Percentiles rank a stretch among this genome's conserved stretches.
Conservation (phyloP, 92 coral and sea anemone genomes). For the Palythoa grandiflora region DNA sequence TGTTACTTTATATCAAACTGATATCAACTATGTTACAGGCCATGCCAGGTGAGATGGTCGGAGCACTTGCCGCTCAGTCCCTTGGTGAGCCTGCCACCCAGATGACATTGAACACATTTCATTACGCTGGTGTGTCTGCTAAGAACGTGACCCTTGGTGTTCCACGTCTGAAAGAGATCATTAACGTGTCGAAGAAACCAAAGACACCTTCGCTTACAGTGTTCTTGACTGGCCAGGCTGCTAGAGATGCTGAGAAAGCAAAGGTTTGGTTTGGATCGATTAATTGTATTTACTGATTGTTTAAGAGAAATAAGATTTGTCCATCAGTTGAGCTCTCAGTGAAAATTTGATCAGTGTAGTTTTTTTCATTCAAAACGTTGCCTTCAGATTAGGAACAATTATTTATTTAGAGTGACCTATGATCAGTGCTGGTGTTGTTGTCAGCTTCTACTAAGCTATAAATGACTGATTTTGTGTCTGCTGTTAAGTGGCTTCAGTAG, state of each 20-base stretch:
- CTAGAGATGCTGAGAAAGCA: conserved; percentile 99
- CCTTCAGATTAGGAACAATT: too few relatives aligned
- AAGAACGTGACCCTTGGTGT: conserved; percentile 99
- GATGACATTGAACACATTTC: conserved; percentile 99
- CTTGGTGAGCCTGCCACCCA: conserved; percentile 99
- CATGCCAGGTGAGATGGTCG: conserved; percentile 99
- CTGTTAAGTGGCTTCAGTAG: too few relatives aligned
- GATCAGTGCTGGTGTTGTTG: too few relatives aligned
- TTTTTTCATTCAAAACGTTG: too few relatives aligned
- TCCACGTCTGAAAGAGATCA: conserved; percentile 99
- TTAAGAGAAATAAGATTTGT: background rate
- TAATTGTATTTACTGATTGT: background rate
- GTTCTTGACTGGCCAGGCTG: conserved; percentile 94
- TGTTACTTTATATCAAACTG: too few relatives aligned
- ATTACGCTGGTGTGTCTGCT: conserved; percentile 99
- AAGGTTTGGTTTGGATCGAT: conserved; percentile 67
- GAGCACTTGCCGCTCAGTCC: conserved; percentile 98
- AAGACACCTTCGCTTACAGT: conserved; percentile 99
- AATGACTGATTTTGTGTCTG: too few relatives aligned
- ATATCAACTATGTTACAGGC: conserved; percentile 54
- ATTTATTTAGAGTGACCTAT: too few relatives aligned
- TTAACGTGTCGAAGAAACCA: conserved; percentile 97
- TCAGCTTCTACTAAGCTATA: too few relatives aligned
- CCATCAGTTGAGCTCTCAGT: too few relatives aligned
- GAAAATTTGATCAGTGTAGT: too few relatives aligned